Evolutionary conservation across 2,113 vertebrate genomes (phyloP).

Genomic region (Boleophthalmus pectinirostris): DNA sequence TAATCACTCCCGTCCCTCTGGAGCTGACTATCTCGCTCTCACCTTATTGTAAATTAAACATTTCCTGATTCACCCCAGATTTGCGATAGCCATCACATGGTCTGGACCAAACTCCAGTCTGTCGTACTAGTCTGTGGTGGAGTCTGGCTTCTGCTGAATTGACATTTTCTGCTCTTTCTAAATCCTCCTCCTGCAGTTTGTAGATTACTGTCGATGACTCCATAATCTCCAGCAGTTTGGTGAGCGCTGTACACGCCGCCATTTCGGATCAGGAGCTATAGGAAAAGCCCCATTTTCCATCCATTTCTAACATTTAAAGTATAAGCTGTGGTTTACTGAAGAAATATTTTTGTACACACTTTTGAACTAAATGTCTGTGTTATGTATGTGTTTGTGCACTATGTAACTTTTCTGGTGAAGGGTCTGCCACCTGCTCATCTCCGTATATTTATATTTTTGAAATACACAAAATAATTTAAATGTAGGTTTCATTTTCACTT

Average conservation of each 20-base stretch:
- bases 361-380: not conserved
- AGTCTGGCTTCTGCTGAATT: not conserved
- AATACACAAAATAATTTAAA: no score
- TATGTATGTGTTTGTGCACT: no score
- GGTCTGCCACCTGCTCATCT: no score
- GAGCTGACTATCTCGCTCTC: no score
- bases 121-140: not conserved
- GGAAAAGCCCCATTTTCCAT: not conserved
- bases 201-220: slow-evolving; percentile 2
- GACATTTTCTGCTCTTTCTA: not conserved
- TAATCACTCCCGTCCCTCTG: no score
- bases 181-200: slow-evolving; percentile 9
- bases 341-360: not conserved
- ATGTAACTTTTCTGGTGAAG: no score
- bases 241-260: not conserved
- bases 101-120: not conserved
- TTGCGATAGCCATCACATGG: not conserved
- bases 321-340: not conserved
- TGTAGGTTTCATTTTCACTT: no score
- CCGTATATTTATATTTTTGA: no score
- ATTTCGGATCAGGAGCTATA: not conserved
- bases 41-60: no score
- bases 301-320: not conserved
- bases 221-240: not conserved
- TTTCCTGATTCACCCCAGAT: not conserved